Base-by-base conservation (phyloP, 2,888 invertebrate genomes). In the Pegoplata infirma region DNA sequence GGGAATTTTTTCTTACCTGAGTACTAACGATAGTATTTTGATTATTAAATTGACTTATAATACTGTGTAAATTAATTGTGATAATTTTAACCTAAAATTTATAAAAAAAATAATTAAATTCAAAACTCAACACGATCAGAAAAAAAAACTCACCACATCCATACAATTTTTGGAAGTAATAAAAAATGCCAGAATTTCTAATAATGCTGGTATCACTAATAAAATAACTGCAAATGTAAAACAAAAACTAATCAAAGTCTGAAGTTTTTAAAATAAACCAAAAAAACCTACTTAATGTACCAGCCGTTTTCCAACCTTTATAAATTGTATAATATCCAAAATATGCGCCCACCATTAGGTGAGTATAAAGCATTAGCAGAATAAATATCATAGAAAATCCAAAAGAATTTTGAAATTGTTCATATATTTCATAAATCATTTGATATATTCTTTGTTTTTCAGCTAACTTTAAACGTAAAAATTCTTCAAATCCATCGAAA, bases 311-410 rank as follows among this genome's bases (percentile, higher is more conserved):
- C n/a, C n/a, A n/a, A n/a, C n/a, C n/a, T n/a, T n/a, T n/a, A n/a
- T n/a, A n/a, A n/a, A n/a, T n/a, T n/a, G n/a, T n/a, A n/a, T 86
- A 84, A 64, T 82, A 82, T 56, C 83, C 73, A 66, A 86, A 87
- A 53, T 87, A 88, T 4, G 82, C 79, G 28, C 87, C 88, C 3
- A 87, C 84, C n/a, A 85, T 71, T 1, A 86, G 68, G 3, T 85
- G 83, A 0, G 84, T 77, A 17, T 84, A 87, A 47, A 83, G 83
- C 82, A 83, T 84, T 0, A 86, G 73, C n/a, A 88, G 64, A 0
- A 86, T 84, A 0, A 82, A 72, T 5, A 86, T 63, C 14, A 86
- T 80, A 12, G 88, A 88, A 68, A 75, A 83, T 5, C 83, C 81
- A 21, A 87, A 87, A 2, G 84, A 64, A 12, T 67, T 69, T n/a